Percentiles rank a stretch among this genome's conserved stretches.
Evolutionary conservation across 2,113 vertebrate species (phyloP).

Genomic region (Pelodiscus sinensis): DNA sequence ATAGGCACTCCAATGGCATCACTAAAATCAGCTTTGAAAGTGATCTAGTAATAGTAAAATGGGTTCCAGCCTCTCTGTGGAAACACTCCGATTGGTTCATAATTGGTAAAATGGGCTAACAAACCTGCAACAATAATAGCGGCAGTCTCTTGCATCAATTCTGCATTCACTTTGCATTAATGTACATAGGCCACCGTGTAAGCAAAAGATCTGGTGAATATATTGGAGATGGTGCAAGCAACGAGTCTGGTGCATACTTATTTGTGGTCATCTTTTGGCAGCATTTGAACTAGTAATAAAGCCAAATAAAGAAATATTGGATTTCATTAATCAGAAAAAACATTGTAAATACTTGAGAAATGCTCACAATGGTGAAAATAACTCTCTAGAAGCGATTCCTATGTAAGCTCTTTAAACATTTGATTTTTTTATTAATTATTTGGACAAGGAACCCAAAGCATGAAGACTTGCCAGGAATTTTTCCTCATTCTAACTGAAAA

Average conservation of each 20-base stretch:
- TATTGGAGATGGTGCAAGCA: background rate
- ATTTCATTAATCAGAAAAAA: background rate
- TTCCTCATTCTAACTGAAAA: background rate
- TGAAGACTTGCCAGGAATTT: background rate
- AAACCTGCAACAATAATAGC: background rate
- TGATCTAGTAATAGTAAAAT: background rate
- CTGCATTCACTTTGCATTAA: background rate
- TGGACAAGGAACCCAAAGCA: background rate
- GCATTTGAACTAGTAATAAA: background rate
- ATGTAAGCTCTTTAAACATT: background rate
- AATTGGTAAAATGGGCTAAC: background rate
- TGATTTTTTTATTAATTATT: background rate
- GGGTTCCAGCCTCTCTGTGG: background rate
- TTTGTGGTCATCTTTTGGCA: too few species aligned
- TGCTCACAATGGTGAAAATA: background rate
- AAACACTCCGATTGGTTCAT: background rate
- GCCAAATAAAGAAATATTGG: background rate
- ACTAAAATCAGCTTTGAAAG: slow-evolving; percentile 41
- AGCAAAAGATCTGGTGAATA: background rate
- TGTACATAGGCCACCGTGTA: background rate
- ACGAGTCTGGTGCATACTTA: background rate
- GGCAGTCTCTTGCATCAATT: accelerated
- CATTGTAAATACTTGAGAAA: background rate
- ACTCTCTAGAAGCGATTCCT: background rate
- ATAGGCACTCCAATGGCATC: slow-evolving; percentile 35